Percentiles rank a stretch among this genome's conserved stretches.
These are phyloP conservation scores for Picathartes gymnocephalus DNA, from an alignment of 2,113 vertebrate genomes.

Conservation along the genomic window DNA sequence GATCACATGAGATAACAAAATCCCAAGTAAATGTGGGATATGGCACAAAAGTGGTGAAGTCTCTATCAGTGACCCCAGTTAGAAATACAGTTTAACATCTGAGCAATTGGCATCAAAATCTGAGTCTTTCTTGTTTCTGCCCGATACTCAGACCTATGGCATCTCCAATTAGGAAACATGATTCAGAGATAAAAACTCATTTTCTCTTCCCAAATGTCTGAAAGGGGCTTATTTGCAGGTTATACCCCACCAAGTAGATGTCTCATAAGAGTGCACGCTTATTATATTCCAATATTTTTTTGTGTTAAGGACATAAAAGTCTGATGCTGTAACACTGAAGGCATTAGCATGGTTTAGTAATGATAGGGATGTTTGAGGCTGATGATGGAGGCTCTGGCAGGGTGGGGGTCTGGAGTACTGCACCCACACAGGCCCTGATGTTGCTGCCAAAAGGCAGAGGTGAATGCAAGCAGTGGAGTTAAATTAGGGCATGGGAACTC, in stretches of 20 bases:
- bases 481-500: background rate
- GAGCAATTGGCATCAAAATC: background rate
- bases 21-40: background rate
- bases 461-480: background rate
- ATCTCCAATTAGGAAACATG: background rate
- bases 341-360: background rate
- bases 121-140: background rate
- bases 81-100: background rate
- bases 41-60: background rate
- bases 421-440: background rate
- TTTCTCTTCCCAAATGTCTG: background rate
- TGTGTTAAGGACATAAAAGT: background rate
- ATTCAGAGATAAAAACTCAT: background rate
- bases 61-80: background rate
- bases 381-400: background rate
- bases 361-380: background rate
- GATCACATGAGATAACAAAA: background rate
- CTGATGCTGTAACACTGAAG: rapidly evolving
- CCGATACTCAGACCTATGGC: background rate
- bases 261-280: background rate
- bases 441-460: background rate
- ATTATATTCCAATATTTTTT: background rate
- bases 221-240: background rate
- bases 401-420: background rate
- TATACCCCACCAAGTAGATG: background rate